Conservation (phyloP, 2,888 invertebrate species). For the Crioceris asparagi region DNA sequence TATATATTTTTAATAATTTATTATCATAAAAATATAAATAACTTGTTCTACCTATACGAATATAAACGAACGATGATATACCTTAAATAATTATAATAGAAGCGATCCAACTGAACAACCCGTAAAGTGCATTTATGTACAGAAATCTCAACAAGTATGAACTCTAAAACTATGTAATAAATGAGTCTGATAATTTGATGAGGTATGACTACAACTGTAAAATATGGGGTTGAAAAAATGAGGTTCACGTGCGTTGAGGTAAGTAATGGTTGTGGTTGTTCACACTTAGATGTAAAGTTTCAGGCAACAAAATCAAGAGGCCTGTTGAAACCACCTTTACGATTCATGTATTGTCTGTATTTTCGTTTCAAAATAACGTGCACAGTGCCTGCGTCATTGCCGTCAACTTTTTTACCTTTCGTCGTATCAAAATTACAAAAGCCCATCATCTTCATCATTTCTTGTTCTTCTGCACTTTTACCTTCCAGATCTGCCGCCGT, state of each 20-base stretch:
- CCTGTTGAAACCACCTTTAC: constrained; percentile 97
- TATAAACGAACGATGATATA: constrained; percentile 9
- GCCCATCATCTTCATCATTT: constrained; percentile 95
- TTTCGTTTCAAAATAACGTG: constrained; percentile 93
- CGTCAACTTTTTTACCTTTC: constrained; percentile 91
- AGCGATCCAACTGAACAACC: constrained; percentile 23
- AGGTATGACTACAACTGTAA: constrained; percentile 15
- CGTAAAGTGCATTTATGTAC: constrained; percentile 18
- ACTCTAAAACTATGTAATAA: background rate
- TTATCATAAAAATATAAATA: constrained; percentile 17
- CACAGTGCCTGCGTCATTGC: constrained; percentile 88
- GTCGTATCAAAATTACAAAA: constrained; percentile 94
- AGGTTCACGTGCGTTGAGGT: constrained; percentile 8
- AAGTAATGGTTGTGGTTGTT: constrained; percentile 25
- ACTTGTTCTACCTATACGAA: constrained; percentile 9
- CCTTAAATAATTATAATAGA: too few species aligned
- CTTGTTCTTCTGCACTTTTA: constrained; percentile 82
- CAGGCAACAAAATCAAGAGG: constrained; percentile 93
- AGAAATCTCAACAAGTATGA: constrained; percentile 21
- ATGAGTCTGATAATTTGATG: constrained; percentile 15
- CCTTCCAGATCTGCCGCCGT: constrained; percentile 82
- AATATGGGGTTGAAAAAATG: constrained; percentile 9
- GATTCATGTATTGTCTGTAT: constrained; percentile 98
- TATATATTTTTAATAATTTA: constrained; percentile 9
- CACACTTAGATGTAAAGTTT: constrained; percentile 16